Evolutionary conservation across 1,140 invertebrate genomes (phyloP), one percentile per base, ranked within the genome.

Genomic region (Lasioglossum albipes): DNA sequence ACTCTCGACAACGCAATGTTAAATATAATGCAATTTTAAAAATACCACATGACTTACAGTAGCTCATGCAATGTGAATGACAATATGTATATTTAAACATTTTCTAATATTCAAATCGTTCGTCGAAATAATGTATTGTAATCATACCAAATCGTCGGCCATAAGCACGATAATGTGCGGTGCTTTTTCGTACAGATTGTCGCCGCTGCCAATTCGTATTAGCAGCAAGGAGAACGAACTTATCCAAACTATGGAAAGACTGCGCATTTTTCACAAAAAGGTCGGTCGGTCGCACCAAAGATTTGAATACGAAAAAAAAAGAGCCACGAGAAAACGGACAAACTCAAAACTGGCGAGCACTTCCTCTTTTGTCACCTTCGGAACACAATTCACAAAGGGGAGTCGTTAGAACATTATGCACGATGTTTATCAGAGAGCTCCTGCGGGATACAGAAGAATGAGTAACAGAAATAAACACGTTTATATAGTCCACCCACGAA

Each of bases 141-240:
- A 45, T 73, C 93, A 90, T 91, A 95, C 95, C 94, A 95, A 92
- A 91, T 95, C 95, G 87, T 95, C 95, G 0, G 94, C 95, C 93
- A 95, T 93, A 42, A 95, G 94, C 77, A 95, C 93, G 12, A 95
- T 92, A 64, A 95, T 94, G 78, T 95, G 93, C 78, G 84, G 91
- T 10, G 75, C 41, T 36, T 84, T 77, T 74, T 91, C 86, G 64
- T 92, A 92, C 20, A 91, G 84, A 16, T 87, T 83, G 42, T 80
- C 68, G 0, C 68, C 62, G 41, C 31, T 27, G 12, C 4, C 41
- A 13, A 67, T 57, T 2, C 52, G 61, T 16, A 41, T 20, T n/a
- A 87, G 31, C 6, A 12, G 42, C 13, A 83, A 67, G 6, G 77
- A 16, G 16, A 18, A 13, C 5, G 9, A 41, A n/a, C 52, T 61